Evolutionary conservation across 2,888 invertebrate species (phyloP).

Genomic region (Arrhopalites spinosus): DNA sequence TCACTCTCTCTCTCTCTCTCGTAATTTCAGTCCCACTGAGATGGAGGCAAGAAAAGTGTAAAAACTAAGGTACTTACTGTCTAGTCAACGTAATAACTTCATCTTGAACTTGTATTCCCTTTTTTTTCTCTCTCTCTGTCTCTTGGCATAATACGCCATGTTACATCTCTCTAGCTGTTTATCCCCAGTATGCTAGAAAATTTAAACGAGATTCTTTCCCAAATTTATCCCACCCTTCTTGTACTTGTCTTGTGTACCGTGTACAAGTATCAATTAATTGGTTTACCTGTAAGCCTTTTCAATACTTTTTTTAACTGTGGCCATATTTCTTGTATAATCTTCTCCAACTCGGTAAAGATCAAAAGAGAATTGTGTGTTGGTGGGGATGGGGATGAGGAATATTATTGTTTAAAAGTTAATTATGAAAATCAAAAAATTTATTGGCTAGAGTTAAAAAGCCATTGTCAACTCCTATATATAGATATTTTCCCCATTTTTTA

Average conservation of each 20-base stretch:
- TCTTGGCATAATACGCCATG: background rate
- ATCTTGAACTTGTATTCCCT: background rate
- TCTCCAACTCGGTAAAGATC: background rate
- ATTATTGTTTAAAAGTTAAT: conserved; percentile 36
- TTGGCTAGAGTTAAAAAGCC: too few species aligned
- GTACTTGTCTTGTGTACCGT: too few species aligned
- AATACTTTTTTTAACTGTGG: too few species aligned
- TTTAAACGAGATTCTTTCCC: too few species aligned
- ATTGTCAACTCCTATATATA: too few species aligned
- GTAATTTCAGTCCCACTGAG: background rate
- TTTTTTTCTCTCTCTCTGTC: background rate
- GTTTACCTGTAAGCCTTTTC: too few species aligned
- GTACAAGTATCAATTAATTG: too few species aligned
- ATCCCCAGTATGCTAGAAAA: too few species aligned
- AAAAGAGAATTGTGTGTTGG: background rate
- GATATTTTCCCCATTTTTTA: too few species aligned
- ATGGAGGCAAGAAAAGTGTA: background rate
- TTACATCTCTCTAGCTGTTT: too few species aligned
- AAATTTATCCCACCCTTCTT: too few species aligned
- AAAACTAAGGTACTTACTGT: background rate
- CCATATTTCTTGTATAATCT: too few species aligned
- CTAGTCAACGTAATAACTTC: conserved; percentile 4
- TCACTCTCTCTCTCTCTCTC: background rate
- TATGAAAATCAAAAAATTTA: conserved; percentile 35
- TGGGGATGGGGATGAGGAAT: background rate